Percentiles rank a stretch among this genome's conserved stretches.
These are phyloP conservation scores for Eurystomus gularis DNA, from an alignment of 2,113 vertebrate species.

Conservation along the genomic window DNA sequence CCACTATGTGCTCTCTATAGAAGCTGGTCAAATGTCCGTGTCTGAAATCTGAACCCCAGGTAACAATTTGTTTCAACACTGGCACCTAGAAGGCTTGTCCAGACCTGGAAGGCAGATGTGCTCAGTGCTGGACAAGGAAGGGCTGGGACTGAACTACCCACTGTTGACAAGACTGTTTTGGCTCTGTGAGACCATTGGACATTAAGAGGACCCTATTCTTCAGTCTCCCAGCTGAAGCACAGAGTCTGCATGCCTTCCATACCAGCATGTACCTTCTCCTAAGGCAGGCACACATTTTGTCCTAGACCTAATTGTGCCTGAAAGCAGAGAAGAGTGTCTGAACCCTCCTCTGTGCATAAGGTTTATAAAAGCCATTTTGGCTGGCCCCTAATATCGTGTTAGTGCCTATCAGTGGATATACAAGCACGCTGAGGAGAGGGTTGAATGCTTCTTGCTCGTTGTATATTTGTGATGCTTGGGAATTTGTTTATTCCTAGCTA, in stretches of 20 bases:
- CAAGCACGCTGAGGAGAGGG: neutral
- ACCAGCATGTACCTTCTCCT: neutral
- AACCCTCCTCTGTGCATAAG: neutral
- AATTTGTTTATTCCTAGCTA: neutral
- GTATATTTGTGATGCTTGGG: neutral
- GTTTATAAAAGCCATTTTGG: neutral
- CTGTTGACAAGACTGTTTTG: neutral
- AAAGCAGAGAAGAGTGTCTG: neutral
- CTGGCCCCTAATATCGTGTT: neutral
- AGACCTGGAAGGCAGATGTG: neutral
- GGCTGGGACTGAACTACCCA: neutral
- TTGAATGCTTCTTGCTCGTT: neutral
- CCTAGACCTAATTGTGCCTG: neutral
- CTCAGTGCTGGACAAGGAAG: neutral
- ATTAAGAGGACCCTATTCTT: neutral
- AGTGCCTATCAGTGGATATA: neutral
- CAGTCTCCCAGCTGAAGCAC: neutral
- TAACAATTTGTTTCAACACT: neutral
- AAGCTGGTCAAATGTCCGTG: neutral
- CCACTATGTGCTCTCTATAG: neutral
- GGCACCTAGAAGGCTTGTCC: neutral
- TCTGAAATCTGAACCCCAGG: neutral
- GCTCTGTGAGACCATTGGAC: neutral
- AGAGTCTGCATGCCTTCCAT: neutral
- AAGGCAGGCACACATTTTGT: neutral